Percentiles rank a stretch among this genome's conserved stretches.
Conservation (phyloP, 37 sponge, comb jelly and placozoan species). For the Chondrosia reniformis region DNA sequence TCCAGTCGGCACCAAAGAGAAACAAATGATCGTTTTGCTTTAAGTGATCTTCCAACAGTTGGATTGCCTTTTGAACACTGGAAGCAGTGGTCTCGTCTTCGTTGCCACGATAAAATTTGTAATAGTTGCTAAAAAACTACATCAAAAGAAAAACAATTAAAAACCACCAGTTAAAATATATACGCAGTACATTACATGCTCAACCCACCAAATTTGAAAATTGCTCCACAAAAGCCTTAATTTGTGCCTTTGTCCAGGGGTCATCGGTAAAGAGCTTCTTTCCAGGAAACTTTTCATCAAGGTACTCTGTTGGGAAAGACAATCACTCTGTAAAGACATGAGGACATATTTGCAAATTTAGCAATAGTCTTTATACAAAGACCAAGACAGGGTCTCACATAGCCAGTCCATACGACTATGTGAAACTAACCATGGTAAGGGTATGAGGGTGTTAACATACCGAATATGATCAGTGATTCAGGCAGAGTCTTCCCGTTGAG, state of each 20-base stretch:
- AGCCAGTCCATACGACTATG: no score
- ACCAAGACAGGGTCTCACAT: no score
- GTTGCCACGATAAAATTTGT: slow-evolving; percentile 35
- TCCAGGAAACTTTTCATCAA: slow-evolving; percentile 62
- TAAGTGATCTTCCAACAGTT: slow-evolving; percentile 35
- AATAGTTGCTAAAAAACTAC: slow-evolving; percentile 60
- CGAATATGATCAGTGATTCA: slow-evolving; percentile 65
- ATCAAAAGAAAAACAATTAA: neutral
- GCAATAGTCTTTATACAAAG: no score
- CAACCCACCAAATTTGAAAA: neutral
- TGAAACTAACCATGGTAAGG: neutral
- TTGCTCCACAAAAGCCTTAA: slow-evolving; percentile 29
- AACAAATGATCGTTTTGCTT: slow-evolving; percentile 23
- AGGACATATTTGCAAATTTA: no score
- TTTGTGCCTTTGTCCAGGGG: slow-evolving; percentile 43
- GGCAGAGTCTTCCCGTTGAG: slow-evolving; percentile 55
- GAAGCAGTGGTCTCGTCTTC: slow-evolving; percentile 2
- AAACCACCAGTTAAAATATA: neutral
- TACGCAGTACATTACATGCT: neutral
- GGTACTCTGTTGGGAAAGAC: slow-evolving; percentile 41
- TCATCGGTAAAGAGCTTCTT: slow-evolving; percentile 40
- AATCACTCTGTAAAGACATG: neutral
- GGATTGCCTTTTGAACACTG: slow-evolving; percentile 17
- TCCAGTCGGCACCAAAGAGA: slow-evolving; percentile 32
- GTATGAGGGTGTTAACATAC: slow-evolving; percentile 29